Conservation (phyloP, 30 jellyfish, hydroid and myxozoan species). For the Pseudorhiza aurosa region DNA sequence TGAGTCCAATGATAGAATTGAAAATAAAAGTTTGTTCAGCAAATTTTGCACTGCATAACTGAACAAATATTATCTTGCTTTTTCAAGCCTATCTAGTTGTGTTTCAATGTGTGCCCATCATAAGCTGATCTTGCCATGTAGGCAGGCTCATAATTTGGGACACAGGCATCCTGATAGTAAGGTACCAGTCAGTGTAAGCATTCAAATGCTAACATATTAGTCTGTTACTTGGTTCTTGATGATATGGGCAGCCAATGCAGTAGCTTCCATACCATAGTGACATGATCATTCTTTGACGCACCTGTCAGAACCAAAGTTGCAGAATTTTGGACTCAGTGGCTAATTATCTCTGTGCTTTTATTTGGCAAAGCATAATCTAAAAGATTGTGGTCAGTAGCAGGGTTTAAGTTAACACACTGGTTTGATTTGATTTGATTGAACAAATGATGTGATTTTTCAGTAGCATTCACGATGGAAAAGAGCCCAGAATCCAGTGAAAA, state of each 20-base stretch:
- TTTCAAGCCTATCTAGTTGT: slow-evolving; percentile 13
- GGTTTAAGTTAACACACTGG: no score
- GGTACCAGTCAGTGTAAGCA: slow-evolving; percentile 1
- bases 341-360: no score
- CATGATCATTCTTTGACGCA: no score
- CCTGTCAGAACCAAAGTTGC: neutral
- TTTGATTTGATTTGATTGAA: no score
- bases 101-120: slow-evolving; percentile 6
- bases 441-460: neutral
- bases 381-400: no score
- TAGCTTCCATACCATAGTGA: neutral
- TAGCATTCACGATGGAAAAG: neutral
- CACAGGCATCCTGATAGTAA: neutral
- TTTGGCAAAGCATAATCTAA: no score
- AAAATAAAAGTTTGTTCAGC: neutral
- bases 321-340: no score
- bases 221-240: neutral
- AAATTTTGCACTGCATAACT: slow-evolving; percentile 6
- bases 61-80: neutral
- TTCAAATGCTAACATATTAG: neutral
- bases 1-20: neutral
- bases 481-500: neutral
- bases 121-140: neutral
- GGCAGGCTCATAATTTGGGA: slow-evolving; percentile 25
- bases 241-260: neutral